Percentiles rank a stretch among this genome's conserved stretches.
phyloP scores from a whole-genome alignment of 2,888 invertebrate species.

The Ptilodon capucinus region DNA sequence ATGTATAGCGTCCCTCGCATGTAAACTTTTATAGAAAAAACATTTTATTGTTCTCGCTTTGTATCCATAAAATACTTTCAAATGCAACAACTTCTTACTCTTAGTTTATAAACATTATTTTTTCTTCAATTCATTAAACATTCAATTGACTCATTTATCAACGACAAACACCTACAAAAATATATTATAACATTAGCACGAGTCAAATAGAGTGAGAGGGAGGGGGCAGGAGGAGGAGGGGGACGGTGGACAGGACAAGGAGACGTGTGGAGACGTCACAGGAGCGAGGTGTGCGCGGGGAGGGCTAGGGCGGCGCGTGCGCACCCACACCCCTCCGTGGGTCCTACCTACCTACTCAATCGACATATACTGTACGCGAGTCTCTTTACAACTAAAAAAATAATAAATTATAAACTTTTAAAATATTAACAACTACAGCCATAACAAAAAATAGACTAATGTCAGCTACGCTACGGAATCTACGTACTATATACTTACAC shows the following conservation, averaged over 20 bases:
- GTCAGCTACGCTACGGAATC: constrained; percentile 78
- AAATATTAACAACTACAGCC: constrained; percentile 81
- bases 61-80: constrained; percentile 81
- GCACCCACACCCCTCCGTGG: constrained; percentile 33
- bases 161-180: constrained; percentile 82
- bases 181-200: constrained; percentile 80
- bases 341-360: constrained; percentile 63
- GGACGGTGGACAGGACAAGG: too few species aligned
- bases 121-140: constrained; percentile 79
- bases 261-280: constrained; percentile 47
- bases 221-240: too few species aligned
- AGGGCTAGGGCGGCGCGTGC: constrained; percentile 14
- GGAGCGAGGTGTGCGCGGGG: constrained; percentile 20
- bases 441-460: constrained; percentile 81
- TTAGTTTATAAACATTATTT: constrained; percentile 78
- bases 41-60: constrained; percentile 81
- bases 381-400: constrained; percentile 70
- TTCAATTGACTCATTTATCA: constrained; percentile 82
- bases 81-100: constrained; percentile 82
- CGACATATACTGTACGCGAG: constrained; percentile 60
- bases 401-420: constrained; percentile 74
- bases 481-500: constrained; percentile 77
- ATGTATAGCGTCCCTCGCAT: constrained; percentile 65
- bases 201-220: constrained; percentile 70
- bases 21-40: constrained; percentile 81